Evolutionary conservation across 2,888 invertebrate genomes (phyloP), one percentile per base, ranked within the genome.

Genomic region (Apeira syringaria): DNA sequence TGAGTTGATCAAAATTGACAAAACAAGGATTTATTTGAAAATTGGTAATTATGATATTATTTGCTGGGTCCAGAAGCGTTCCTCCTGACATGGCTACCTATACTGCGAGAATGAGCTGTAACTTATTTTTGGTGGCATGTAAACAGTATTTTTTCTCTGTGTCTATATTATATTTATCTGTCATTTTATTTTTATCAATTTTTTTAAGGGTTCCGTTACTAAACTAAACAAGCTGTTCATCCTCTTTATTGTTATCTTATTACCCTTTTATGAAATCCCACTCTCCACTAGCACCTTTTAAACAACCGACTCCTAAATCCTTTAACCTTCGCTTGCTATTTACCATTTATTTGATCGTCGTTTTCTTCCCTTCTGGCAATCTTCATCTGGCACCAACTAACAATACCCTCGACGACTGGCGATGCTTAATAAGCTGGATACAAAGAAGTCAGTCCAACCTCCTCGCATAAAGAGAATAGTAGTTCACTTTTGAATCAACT

Each of bases 401-500:
- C 69, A 68, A 76, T 75, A 75, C 71, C 79, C 73, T 77, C 79
- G 73, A 73, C 80, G 77, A 77, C 78, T 78, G 85, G 77, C 75
- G 80, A 68, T 73, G 67, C 66, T 62, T 72, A 68, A 74, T 66
- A 78, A 86, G 88, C 87, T 74, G 89, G 87, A 80, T 81, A 80
- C 72, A 85, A 76, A 73, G 88, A 90, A 87, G 77, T 90, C 78
- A 90, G 90, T 79, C 90, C 90, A 44, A 90, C 91, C 47, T 90
- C 90, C 68, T 90, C 90, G 63, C 89, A 90, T 80, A 90, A 90
- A 84, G 92, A 92, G 79, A 93, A 92, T 90, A 93, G 92, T 91
- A 92, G 92, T 90, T 92, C 92, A 69, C 89, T 93, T 81, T 92
- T 93, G 84, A 92, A 93, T 75, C 93, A 93, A 81, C 91, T 93